Evolutionary conservation across 1,140 invertebrate species (phyloP).

Genomic region (Sminthurides bifidus): DNA sequence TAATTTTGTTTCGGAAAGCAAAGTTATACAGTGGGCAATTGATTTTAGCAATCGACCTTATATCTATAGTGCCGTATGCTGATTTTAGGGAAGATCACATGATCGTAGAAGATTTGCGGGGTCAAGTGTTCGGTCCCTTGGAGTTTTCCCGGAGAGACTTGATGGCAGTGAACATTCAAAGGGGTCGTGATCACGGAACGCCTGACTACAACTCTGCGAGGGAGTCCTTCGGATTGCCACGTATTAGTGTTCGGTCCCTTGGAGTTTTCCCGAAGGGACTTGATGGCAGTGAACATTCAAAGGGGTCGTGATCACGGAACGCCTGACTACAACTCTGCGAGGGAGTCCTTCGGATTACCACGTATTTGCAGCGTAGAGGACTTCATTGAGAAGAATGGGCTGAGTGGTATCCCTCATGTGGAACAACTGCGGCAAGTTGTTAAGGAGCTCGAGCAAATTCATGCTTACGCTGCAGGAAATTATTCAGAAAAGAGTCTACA

Average conservation of each 20-base stretch:
- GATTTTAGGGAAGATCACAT: conserved; percentile 45
- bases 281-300: conserved; percentile 55
- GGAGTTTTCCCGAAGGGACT: conserved; percentile 54
- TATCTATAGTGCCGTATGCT: neutral
- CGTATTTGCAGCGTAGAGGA: conserved; percentile 33
- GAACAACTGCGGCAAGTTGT: conserved; percentile 6
- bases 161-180: conserved; percentile 54
- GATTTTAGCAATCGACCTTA: neutral
- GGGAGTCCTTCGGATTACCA: conserved; percentile 42
- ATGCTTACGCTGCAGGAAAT: conserved; percentile 2
- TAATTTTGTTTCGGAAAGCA: neutral
- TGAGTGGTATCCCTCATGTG: conserved; percentile 5
- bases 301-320: conserved; percentile 45
- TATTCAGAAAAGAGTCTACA: neutral
- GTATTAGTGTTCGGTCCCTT: conserved; percentile 51
- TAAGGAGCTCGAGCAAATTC: conserved; percentile 16
- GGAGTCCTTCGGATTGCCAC: conserved; percentile 46
- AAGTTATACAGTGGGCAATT: neutral
- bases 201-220: conserved; percentile 50
- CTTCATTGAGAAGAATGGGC: conserved; percentile 34
- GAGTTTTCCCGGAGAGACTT: conserved; percentile 56
- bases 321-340: conserved; percentile 48
- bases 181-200: conserved; percentile 44
- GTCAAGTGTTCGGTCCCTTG: conserved; percentile 49
- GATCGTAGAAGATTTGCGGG: conserved; percentile 53